Conservation (phyloP, 1,140 invertebrate species). For the Anastatus disparis region DNA sequence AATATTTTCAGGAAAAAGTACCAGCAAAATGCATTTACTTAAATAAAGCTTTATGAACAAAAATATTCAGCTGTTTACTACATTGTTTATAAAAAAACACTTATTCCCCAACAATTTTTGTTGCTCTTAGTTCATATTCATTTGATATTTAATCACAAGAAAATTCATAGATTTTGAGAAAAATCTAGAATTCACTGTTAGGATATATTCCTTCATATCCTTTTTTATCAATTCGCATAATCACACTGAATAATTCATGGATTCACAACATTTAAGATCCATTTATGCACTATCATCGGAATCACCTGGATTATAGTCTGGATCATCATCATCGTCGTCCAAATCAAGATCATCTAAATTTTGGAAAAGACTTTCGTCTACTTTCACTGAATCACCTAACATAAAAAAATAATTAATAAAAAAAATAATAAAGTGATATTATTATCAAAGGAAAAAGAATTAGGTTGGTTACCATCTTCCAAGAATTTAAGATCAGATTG, state of each 20-base stretch:
- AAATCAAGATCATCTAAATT: constrained; percentile 90
- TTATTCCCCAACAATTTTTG: constrained; percentile 2
- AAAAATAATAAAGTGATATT: constrained; percentile 15
- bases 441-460: neutral
- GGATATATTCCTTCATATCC: neutral
- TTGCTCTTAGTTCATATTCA: constrained; percentile 5
- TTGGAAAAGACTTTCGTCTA: constrained; percentile 94
- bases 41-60: constrained; percentile 42
- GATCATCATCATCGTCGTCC: constrained; percentile 74
- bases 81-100: constrained; percentile 26
- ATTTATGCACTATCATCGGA: constrained; percentile 54
- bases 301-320: constrained; percentile 14
- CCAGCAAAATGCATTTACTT: constrained; percentile 38
- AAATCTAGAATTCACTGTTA: constrained; percentile 6
- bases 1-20: constrained; percentile 27
- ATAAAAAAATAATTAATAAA: constrained; percentile 46
- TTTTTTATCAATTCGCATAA: constrained; percentile 9
- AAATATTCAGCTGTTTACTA: constrained; percentile 32
- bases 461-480: constrained; percentile 79
- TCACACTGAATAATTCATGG: constrained; percentile 1
- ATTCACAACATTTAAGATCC: constrained; percentile 14
- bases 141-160: constrained; percentile 25
- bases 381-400: constrained; percentile 87
- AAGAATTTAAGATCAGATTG: constrained; percentile 96
- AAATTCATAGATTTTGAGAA: constrained; percentile 6